Percentiles rank a stretch among this genome's conserved stretches.
Evolutionary conservation across 2,113 vertebrate species (phyloP).

Genomic region (Raja brachyura): DNA sequence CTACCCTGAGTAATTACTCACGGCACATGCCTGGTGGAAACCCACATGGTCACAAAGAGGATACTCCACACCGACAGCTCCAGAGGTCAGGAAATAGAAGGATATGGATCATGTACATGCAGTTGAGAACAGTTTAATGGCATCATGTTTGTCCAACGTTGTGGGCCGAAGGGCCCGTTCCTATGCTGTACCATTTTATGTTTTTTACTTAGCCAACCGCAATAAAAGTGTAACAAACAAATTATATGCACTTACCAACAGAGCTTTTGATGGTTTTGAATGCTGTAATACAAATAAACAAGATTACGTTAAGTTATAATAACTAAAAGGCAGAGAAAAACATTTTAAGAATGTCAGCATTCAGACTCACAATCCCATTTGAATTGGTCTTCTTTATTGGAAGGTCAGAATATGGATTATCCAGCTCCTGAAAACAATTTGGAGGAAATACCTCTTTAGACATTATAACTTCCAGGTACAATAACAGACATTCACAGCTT

Average conservation of each 20-base stretch:
- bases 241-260: background rate
- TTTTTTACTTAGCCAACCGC: background rate
- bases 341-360: background rate
- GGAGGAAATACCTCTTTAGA: background rate
- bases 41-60: no score
- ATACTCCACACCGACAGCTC: no score
- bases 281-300: slow-evolving; percentile 3
- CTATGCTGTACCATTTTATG: no score
- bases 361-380: slow-evolving; percentile 1
- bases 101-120: no score
- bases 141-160: no score
- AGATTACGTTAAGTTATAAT: background rate
- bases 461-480: background rate
- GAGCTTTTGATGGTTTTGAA: background rate
- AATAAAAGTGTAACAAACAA: background rate
- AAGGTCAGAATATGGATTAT: slow-evolving; percentile 28
- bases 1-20: no score
- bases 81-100: no score
- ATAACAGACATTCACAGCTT: background rate
- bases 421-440: slow-evolving; percentile 1
- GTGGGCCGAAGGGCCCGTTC: no score
- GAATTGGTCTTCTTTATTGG: background rate
- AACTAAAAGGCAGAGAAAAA: slow-evolving; percentile 5
- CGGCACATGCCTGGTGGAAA: no score
- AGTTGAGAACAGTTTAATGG: no score